These are phyloP conservation scores for Neotoxoptera formosana DNA, from an alignment of 1,140 invertebrate species.

Conservation along the genomic window DNA sequence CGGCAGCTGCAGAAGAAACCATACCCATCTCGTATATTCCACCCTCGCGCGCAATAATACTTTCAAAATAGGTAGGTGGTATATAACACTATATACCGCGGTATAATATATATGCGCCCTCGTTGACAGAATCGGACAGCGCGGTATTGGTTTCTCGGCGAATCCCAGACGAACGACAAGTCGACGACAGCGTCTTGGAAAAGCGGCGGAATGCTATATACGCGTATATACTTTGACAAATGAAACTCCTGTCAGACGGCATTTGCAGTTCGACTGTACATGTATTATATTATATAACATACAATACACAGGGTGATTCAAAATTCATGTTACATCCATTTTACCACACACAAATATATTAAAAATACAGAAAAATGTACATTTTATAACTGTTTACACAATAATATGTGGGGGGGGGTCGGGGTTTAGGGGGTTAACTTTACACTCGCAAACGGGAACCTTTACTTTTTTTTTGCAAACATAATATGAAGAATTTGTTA, in stretches of 20 bases:
- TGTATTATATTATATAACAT: not conserved
- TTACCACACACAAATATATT: no score
- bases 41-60: not conserved
- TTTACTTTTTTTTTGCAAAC: no score
- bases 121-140: not conserved
- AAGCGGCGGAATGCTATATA: not conserved
- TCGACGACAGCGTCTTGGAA: not conserved
- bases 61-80: not conserved
- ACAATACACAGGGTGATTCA: no score
- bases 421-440: no score
- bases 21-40: not conserved
- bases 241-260: not conserved
- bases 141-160: not conserved
- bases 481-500: no score
- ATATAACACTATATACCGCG: not conserved
- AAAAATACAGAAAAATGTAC: no score
- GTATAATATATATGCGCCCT: not conserved
- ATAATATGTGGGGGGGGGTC: no score
- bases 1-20: not conserved
- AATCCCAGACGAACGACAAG: not conserved
- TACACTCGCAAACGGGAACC: no score
- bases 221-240: conserved; percentile 7
- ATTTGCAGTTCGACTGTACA: not conserved
- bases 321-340: no score
- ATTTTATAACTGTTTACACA: no score